These are phyloP conservation scores for Ctenopoma kingsleyae DNA, from an alignment of 2,797 vertebrate genomes.

Conservation along the genomic window DNA sequence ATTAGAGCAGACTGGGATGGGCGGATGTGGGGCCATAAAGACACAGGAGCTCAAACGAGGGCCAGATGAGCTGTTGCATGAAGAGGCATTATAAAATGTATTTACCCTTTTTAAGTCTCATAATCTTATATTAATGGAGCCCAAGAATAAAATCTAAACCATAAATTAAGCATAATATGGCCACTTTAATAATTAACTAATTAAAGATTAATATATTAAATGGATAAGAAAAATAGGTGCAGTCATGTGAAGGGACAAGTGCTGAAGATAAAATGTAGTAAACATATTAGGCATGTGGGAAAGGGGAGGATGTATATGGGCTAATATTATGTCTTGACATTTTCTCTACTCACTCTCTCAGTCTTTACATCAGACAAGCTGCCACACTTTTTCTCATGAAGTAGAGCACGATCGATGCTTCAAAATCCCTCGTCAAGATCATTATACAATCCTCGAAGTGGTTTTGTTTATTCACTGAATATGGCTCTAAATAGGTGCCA, in stretches of 20 bases:
- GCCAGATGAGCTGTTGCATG: no score
- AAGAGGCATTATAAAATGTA: no score
- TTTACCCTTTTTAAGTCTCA: no score
- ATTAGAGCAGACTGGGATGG: no score
- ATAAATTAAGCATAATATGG: no score
- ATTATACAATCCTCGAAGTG: slow-evolving; percentile 4
- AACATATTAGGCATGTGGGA: neutral
- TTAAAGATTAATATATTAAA: neutral
- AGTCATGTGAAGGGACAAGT: neutral
- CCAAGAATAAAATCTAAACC: no score
- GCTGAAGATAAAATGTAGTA: neutral
- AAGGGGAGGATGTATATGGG: neutral
- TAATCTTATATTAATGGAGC: no score
- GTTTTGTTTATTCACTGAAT: slow-evolving; percentile 1
- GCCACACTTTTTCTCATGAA: slow-evolving; percentile 20
- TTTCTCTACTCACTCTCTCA: slow-evolving; percentile 17
- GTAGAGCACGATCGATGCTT: slow-evolving; percentile 15
- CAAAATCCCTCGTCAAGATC: slow-evolving; percentile 23
- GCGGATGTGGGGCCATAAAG: no score
- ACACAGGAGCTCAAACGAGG: no score
- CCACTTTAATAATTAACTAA: neutral
- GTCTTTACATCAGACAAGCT: slow-evolving; percentile 19
- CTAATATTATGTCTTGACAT: slow-evolving; percentile 26
- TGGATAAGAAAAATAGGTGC: neutral
- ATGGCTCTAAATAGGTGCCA: neutral